Conservation (phyloP, 2,888 invertebrate species). For the Orchestes rusci region DNA sequence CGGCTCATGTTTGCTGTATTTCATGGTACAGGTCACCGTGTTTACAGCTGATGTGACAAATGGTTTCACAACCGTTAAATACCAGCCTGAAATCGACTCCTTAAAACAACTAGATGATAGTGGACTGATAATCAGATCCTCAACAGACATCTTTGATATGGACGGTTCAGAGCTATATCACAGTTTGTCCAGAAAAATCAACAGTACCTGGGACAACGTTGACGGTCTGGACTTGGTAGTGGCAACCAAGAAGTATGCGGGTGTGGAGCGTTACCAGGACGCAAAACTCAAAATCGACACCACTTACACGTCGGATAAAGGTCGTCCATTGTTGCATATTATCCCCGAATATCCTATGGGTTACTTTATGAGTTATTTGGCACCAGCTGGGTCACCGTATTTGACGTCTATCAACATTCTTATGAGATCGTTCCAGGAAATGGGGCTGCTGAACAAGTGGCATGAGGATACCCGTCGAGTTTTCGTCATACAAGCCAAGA, state of each 20-base stretch:
- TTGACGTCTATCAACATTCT: slow-evolving; percentile 37
- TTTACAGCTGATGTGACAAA: slow-evolving; percentile 43
- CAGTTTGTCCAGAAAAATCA: slow-evolving; percentile 13
- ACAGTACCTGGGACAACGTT: slow-evolving; percentile 4
- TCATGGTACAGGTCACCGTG: slow-evolving; percentile 33
- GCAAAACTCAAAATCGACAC: slow-evolving; percentile 34
- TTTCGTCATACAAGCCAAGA: slow-evolving; percentile 4
- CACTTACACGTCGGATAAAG: slow-evolving; percentile 33
- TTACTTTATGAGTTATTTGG: slow-evolving; percentile 42
- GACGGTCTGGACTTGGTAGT: slow-evolving; percentile 24
- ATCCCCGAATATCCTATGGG: slow-evolving; percentile 43
- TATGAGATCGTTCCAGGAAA: slow-evolving; percentile 36
- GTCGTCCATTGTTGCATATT: slow-evolving; percentile 41
- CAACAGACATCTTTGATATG: slow-evolving; percentile 29
- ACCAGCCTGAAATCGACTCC: slow-evolving; percentile 43
- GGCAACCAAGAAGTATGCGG: slow-evolving; percentile 26
- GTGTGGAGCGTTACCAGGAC: slow-evolving; percentile 16
- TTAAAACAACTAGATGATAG: slow-evolving; percentile 42
- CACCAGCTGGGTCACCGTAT: slow-evolving; percentile 43
- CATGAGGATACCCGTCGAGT: slow-evolving; percentile 29
- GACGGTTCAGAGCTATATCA: slow-evolving; percentile 12
- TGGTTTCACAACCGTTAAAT: slow-evolving; percentile 41
- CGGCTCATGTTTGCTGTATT: slow-evolving; percentile 7
- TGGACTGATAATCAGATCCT: slow-evolving; percentile 39
- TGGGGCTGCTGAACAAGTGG: slow-evolving; percentile 42